phyloP scores from a whole-genome alignment of 2,113 vertebrate species.

The Phylloscopus trochiloides region DNA sequence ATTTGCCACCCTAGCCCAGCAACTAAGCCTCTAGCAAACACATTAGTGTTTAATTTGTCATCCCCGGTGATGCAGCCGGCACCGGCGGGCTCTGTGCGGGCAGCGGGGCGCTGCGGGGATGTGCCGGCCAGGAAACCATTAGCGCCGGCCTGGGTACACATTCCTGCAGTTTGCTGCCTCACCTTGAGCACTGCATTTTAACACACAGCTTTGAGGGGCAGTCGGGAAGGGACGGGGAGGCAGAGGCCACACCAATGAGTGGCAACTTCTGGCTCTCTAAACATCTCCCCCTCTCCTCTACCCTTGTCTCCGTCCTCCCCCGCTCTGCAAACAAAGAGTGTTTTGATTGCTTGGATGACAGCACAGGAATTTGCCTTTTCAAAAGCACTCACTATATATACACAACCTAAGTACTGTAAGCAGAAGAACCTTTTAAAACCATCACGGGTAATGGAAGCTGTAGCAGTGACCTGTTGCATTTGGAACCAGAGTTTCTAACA shows the following conservation, averaged over 20 bases:
- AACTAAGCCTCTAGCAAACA: constrained; percentile 48
- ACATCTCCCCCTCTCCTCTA: neutral
- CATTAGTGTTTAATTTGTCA: constrained; percentile 46
- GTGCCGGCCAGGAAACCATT: neutral
- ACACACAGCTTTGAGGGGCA: neutral
- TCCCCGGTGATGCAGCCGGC: neutral
- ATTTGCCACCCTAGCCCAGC: neutral
- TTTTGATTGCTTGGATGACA: constrained; percentile 56
- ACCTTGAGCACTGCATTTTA: neutral
- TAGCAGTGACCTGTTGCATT: neutral
- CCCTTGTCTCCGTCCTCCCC: neutral
- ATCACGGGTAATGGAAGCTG: neutral
- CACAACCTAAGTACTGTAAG: neutral
- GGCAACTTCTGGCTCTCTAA: neutral
- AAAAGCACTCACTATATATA: neutral
- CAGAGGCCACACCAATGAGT: accelerated
- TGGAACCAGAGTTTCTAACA: neutral
- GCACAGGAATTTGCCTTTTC: constrained; percentile 52
- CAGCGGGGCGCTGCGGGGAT: neutral
- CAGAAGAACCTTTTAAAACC: constrained; percentile 14
- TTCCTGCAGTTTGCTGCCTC: neutral
- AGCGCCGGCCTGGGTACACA: accelerated
- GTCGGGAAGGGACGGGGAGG: neutral
- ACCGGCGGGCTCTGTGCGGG: neutral
- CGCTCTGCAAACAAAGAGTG: neutral